phyloP scores from a whole-genome alignment of 2,888 invertebrate species.

The Ophion costatus region DNA sequence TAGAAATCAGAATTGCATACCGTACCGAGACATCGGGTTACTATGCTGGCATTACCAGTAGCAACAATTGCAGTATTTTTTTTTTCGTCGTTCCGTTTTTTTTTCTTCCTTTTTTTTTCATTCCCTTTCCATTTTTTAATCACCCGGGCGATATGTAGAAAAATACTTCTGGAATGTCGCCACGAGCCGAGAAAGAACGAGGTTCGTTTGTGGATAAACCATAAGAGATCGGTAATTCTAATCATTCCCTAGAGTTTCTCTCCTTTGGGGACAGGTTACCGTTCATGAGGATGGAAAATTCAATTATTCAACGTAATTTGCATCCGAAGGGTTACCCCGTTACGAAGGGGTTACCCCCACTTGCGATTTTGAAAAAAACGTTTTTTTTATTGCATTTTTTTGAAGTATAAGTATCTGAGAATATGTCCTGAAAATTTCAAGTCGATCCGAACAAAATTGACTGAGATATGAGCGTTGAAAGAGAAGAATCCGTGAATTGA shows the following conservation, averaged over 20 bases:
- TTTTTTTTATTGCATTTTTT: too few relatives aligned
- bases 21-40: constrained; percentile 82
- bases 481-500: too few relatives aligned
- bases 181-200: neutral
- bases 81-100: constrained; percentile 39
- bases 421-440: too few relatives aligned
- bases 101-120: neutral
- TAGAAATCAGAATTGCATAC: constrained; percentile 83
- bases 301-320: too few relatives aligned
- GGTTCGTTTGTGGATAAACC: neutral
- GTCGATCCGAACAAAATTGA: too few relatives aligned
- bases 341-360: too few relatives aligned
- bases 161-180: neutral
- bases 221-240: neutral
- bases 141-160: neutral
- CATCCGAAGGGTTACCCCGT: too few relatives aligned
- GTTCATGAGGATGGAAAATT: too few relatives aligned
- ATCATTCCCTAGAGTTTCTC: neutral
- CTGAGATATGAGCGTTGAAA: too few relatives aligned
- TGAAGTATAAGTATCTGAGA: too few relatives aligned
- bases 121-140: neutral
- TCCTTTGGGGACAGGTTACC: neutral
- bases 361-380: too few relatives aligned
- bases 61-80: constrained; percentile 67
- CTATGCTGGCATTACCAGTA: constrained; percentile 74